phyloP scores from a whole-genome alignment of 2,888 invertebrate species.

The Drosophila setosimentum region DNA sequence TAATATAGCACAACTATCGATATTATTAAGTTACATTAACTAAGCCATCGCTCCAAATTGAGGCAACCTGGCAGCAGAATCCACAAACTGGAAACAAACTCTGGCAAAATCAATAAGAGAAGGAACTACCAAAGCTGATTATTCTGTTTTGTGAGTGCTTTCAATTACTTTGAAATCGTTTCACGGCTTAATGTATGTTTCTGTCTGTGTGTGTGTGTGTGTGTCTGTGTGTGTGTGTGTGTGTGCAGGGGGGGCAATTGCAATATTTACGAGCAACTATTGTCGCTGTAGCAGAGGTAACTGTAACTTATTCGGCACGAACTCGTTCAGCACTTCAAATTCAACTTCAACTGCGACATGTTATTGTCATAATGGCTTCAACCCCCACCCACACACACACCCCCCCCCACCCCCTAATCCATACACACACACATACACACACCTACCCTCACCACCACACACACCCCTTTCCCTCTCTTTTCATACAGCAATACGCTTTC shows the following conservation, averaged over 20 bases:
- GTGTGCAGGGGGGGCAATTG: not conserved
- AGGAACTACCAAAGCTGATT: slow-evolving; percentile 39
- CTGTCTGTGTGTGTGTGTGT: not conserved
- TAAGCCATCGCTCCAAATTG: not conserved
- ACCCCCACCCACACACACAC: not conserved
- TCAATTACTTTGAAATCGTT: slow-evolving; percentile 75
- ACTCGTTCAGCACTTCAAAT: slow-evolving; percentile 47
- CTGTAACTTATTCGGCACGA: slow-evolving; percentile 55
- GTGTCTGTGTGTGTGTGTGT: not conserved
- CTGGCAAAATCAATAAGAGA: slow-evolving; percentile 50
- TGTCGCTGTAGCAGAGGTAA: slow-evolving; percentile 27
- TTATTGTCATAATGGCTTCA: slow-evolving; percentile 73
- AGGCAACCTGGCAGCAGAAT: not conserved
- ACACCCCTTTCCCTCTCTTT: not conserved
- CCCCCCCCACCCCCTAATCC: not conserved
- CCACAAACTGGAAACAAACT: not conserved
- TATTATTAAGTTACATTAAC: not conserved
- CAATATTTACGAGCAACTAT: slow-evolving; percentile 47
- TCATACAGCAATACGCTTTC: not conserved
- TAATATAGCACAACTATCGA: not conserved
- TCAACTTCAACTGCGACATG: slow-evolving; percentile 71
- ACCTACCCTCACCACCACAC: not conserved
- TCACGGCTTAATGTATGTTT: not conserved
- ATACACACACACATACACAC: not conserved
- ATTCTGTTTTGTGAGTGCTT: slow-evolving; percentile 52